Evolutionary conservation across 2,888 invertebrate genomes (phyloP).

Genomic region (Microctonus hyperodae): DNA sequence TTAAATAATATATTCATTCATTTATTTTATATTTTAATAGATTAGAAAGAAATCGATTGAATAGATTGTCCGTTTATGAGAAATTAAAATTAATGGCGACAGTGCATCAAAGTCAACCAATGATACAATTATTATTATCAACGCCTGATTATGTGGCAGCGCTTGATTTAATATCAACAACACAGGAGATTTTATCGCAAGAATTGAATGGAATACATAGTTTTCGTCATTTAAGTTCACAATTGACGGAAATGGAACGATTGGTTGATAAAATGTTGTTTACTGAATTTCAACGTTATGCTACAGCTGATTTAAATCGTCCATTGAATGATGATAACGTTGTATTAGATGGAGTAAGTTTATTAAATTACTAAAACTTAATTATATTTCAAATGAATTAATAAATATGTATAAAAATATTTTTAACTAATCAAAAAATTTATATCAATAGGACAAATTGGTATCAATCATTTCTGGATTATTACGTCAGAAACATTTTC

Average conservation of each 20-base stretch:
- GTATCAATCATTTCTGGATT: slow-evolving; percentile 90
- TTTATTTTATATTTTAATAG: slow-evolving; percentile 53
- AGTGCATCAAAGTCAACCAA: slow-evolving; percentile 97
- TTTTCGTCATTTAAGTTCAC: slow-evolving; percentile 94
- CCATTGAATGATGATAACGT: slow-evolving; percentile 71
- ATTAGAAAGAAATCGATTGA: slow-evolving; percentile 71
- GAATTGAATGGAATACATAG: slow-evolving; percentile 93
- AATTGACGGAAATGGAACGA: slow-evolving; percentile 93
- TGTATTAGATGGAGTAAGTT: slow-evolving; percentile 70
- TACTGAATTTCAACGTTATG: slow-evolving; percentile 91
- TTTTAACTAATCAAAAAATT: too few relatives aligned
- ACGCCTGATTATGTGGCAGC: slow-evolving; percentile 98
- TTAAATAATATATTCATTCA: neutral
- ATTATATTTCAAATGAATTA: too few relatives aligned
- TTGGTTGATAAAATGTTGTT: slow-evolving; percentile 96
- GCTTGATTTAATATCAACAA: slow-evolving; percentile 93
- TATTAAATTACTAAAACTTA: too few relatives aligned
- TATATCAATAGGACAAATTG: slow-evolving; percentile 82
- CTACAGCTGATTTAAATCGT: slow-evolving; percentile 89
- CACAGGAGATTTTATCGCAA: slow-evolving; percentile 90
- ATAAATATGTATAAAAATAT: too few relatives aligned
- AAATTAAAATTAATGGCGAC: slow-evolving; percentile 91
- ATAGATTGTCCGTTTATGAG: slow-evolving; percentile 73
- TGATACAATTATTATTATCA: slow-evolving; percentile 91
- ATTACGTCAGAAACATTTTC: slow-evolving; percentile 83